A percentile compares a stretch with the other conserved stretches of the same genome.
Conservation (phyloP, 1,140 invertebrate species). For the Octopus bimaculoides region DNA sequence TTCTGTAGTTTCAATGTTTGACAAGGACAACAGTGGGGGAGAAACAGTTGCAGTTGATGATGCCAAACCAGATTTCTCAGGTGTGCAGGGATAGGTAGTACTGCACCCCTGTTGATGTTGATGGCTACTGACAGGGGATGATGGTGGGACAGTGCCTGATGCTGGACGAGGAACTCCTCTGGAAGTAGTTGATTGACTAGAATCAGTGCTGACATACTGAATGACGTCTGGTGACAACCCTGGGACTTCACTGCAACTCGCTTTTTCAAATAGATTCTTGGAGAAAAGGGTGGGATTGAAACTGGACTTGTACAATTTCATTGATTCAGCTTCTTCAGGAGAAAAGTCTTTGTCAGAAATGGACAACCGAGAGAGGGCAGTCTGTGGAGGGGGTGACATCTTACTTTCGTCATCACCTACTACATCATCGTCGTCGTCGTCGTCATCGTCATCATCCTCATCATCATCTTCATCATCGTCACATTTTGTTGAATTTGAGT, state of each 20-base stretch:
- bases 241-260: not conserved
- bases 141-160: not conserved
- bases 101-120: no score
- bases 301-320: not conserved
- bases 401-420: slow-evolving; percentile 1
- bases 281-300: not conserved
- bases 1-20: not conserved
- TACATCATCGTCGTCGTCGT: not conserved
- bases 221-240: no score
- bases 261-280: not conserved
- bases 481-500: no score
- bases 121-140: no score
- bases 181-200: not conserved
- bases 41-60: not conserved
- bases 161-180: not conserved
- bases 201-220: no score
- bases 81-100: not conserved
- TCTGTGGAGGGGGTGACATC: not conserved
- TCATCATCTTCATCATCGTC: no score
- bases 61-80: not conserved
- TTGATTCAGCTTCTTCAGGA: not conserved
- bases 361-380: not conserved
- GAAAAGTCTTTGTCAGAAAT: not conserved
- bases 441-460: no score
- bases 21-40: not conserved